These are phyloP conservation scores for Drosophila malerkotliana DNA, from an alignment of 1,140 invertebrate species.

Conservation along the genomic window DNA sequence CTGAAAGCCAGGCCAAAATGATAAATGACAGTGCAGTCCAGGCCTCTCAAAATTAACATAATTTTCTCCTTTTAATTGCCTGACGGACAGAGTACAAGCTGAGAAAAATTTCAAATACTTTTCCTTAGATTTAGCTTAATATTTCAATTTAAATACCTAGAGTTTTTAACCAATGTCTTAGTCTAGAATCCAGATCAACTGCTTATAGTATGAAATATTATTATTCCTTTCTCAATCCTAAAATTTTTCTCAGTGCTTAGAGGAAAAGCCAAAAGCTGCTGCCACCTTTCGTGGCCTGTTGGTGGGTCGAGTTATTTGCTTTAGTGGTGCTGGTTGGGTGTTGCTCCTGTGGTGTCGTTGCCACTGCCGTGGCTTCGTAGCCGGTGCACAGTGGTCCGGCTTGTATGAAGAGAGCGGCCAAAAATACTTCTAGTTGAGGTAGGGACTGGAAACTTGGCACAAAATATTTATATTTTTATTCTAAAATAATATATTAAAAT, in stretches of 20 bases:
- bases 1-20: conserved; percentile 58
- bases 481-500: too few species aligned
- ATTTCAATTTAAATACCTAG: too few species aligned
- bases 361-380: conserved; percentile 12
- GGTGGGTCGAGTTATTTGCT: conserved; percentile 24
- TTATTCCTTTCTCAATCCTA: background rate
- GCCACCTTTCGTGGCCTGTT: background rate
- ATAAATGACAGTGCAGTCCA: conserved; percentile 63
- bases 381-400: too few species aligned
- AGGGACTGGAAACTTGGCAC: too few species aligned
- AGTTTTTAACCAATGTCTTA: too few species aligned
- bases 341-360: conserved; percentile 31
- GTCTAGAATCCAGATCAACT: background rate
- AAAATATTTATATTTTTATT: too few species aligned
- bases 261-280: conserved; percentile 4
- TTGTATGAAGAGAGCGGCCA: too few species aligned
- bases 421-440: too few species aligned
- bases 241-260: background rate
- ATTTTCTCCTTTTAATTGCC: conserved; percentile 56
- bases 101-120: background rate
- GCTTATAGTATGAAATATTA: too few species aligned
- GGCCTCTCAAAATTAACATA: conserved; percentile 64
- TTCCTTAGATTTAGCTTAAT: background rate
- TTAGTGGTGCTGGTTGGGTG: conserved; percentile 30
- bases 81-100: conserved; percentile 11